Percentiles rank a stretch among this genome's conserved stretches.
These are phyloP conservation scores for Mustela lutreola DNA, from an alignment of 2,113 vertebrate genomes.

Conservation along the genomic window DNA sequence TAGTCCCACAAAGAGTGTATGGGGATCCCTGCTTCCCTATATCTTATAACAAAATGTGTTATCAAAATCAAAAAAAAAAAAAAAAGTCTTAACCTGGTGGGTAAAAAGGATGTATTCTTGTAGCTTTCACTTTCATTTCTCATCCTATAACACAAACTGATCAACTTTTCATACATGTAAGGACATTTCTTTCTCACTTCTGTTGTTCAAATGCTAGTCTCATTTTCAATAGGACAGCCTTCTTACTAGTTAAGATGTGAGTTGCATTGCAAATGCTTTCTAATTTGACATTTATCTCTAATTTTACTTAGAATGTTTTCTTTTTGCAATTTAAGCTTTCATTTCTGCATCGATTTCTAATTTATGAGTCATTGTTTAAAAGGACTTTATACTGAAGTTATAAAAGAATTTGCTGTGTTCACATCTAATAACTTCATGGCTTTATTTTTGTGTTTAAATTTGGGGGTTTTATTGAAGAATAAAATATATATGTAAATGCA, in stretches of 20 bases:
- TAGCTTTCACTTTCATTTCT: conserved; percentile 25
- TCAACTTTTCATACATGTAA: not conserved
- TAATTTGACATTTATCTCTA: conserved; percentile 42
- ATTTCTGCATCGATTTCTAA: conserved; percentile 48
- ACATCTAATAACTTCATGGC: not conserved
- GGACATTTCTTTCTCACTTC: conserved; percentile 1
- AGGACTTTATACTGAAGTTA: conserved; percentile 1
- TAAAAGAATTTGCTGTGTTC: not conserved
- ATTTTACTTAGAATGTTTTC: conserved; percentile 29
- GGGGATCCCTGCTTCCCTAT: not conserved
- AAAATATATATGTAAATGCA: not conserved
- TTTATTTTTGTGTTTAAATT: conserved; percentile 29
- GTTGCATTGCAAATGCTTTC: not conserved
- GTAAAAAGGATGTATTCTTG: not conserved
- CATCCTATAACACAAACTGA: not conserved
- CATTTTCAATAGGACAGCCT: not conserved
- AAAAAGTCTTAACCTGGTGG: not conserved
- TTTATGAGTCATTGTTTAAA: not conserved
- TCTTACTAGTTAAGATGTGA: conserved; percentile 35
- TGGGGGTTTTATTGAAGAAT: conserved; percentile 6
- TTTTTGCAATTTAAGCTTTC: not conserved
- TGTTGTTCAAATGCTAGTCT: not conserved
- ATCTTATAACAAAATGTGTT: not conserved
- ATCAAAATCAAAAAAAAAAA: not conserved
- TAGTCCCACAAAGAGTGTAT: not conserved